Evolutionary conservation across 1,140 invertebrate species (phyloP).

Genomic region (Drosophila nebulosa): DNA sequence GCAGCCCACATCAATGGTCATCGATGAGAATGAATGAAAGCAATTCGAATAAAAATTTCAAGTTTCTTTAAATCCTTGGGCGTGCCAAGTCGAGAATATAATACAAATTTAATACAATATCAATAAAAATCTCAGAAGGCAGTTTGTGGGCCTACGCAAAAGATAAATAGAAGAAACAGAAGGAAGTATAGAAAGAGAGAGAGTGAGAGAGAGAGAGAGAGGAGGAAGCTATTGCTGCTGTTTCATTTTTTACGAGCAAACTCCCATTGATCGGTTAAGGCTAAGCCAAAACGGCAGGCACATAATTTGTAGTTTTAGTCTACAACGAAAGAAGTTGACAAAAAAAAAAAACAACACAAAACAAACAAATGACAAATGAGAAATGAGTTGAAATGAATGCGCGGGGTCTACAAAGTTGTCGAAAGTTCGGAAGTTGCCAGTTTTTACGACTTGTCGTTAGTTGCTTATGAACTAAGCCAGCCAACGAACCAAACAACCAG

Average conservation of each 20-base stretch:
- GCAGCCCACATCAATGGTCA: background rate
- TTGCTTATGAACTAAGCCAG: background rate
- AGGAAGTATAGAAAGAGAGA: background rate
- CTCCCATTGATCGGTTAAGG: slow-evolving; percentile 1
- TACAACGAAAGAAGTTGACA: background rate
- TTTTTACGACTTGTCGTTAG: background rate
- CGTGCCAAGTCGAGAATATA: background rate
- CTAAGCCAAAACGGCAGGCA: slow-evolving; percentile 8
- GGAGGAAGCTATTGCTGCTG: background rate
- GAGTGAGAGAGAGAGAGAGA: too few relatives aligned
- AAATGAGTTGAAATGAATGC: background rate
- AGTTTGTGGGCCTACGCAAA: background rate
- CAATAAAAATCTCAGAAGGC: background rate
- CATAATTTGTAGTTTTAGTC: slow-evolving; percentile 11
- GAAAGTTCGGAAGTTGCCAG: slow-evolving; percentile 11
- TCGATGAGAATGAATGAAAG: background rate
- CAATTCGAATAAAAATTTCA: background rate
- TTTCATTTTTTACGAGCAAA: slow-evolving; percentile 2
- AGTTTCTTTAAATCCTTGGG: slow-evolving; percentile 1
- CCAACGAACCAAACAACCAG: background rate
- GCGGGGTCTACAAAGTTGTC: background rate
- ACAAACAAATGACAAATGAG: slow-evolving; percentile 8
- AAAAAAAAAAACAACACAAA: background rate
- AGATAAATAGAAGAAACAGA: background rate
- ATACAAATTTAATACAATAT: background rate